Evolutionary conservation across 2,797 vertebrate genomes (phyloP).

Genomic region (Aythya fuligula): DNA sequence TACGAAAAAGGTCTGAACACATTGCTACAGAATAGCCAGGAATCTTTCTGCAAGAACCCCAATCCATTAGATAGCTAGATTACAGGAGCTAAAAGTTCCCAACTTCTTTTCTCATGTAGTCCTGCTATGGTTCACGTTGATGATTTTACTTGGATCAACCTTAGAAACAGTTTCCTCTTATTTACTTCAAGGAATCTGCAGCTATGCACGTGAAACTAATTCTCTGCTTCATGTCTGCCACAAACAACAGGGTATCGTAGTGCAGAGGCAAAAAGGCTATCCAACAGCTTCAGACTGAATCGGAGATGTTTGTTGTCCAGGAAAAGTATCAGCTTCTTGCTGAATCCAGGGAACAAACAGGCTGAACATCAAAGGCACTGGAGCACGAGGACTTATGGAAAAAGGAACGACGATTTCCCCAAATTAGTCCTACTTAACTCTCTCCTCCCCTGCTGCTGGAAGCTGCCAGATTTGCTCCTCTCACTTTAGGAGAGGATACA

Average conservation of each 20-base stretch:
- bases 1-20: not conserved
- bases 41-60: not conserved
- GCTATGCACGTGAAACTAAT: not conserved
- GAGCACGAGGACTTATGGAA: not conserved
- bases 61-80: not conserved
- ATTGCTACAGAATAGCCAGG: not conserved
- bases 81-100: not conserved
- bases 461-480: not conserved
- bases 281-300: constrained; percentile 12
- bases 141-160: not conserved
- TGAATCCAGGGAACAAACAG: not conserved
- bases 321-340: constrained; percentile 6
- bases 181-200: constrained; percentile 11
- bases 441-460: not conserved
- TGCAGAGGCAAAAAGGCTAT: not conserved
- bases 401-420: not conserved
- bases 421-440: not conserved
- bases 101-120: not conserved
- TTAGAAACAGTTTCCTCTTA: not conserved
- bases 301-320: not conserved
- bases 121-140: not conserved
- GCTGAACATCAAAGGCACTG: not conserved
- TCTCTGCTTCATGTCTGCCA: not conserved
- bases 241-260: not conserved
- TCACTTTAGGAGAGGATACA: not conserved